Evolutionary conservation across 92 coral and sea anemone species (phyloP).

Genomic region (Pocillopora meandrina): DNA sequence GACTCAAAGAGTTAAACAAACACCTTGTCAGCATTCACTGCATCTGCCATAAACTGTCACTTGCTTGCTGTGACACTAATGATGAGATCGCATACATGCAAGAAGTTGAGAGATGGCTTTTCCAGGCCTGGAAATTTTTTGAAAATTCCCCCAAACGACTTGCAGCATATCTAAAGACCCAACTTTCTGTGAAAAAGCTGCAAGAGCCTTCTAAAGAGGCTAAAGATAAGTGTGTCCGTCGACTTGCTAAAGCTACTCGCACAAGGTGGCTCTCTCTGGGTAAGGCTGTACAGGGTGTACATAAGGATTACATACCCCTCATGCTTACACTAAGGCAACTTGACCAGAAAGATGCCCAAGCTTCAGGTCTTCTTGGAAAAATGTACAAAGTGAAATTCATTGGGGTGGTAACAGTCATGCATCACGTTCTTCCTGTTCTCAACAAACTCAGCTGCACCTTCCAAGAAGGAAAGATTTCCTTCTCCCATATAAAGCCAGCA

Average conservation of each 20-base stretch:
- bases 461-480: constrained; percentile 37
- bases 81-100: constrained; percentile 19
- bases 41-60: constrained; percentile 20
- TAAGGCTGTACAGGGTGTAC: constrained; percentile 36
- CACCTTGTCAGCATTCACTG: constrained; percentile 27
- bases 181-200: constrained; percentile 15
- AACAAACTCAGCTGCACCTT: constrained; percentile 32
- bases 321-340: constrained; percentile 18
- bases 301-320: constrained; percentile 28
- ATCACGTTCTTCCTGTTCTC: constrained; percentile 33
- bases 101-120: constrained; percentile 42
- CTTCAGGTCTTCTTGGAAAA: constrained; percentile 37
- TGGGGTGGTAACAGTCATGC: constrained; percentile 25
- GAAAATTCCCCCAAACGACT: constrained; percentile 41
- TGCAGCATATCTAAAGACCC: constrained; percentile 31
- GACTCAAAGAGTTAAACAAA: constrained; percentile 25
- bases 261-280: constrained; percentile 47
- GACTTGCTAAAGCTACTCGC: constrained; percentile 39
- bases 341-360: constrained; percentile 31
- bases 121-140: constrained; percentile 45
- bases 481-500: constrained; percentile 23
- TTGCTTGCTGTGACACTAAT: constrained; percentile 39
- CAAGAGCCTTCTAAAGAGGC: constrained; percentile 39
- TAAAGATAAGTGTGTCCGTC: constrained; percentile 1
- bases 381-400: constrained; percentile 34